A percentile compares a stretch with the other conserved stretches of the same genome.
Conservation (phyloP, 1,140 invertebrate species). For the Grapholita molesta region DNA sequence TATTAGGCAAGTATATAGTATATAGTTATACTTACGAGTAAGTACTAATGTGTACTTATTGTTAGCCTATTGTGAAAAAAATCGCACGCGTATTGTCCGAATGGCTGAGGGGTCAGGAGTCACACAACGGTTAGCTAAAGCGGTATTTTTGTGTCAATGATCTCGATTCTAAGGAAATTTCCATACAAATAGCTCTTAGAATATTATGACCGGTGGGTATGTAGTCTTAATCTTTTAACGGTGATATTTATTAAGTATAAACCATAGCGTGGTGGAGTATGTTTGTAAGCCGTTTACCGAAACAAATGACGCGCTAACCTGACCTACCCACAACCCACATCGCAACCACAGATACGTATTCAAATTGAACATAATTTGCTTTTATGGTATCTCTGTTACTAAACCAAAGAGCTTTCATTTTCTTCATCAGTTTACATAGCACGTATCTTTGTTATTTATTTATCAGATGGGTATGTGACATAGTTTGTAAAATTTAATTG, state of each 20-base stretch:
- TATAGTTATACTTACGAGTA: background rate
- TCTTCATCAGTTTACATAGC: background rate
- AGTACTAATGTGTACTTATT: too few species aligned
- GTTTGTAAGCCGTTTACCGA: background rate
- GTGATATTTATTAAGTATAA: too few species aligned
- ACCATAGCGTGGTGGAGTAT: too few species aligned
- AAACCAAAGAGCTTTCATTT: background rate
- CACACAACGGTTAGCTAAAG: slow-evolving; percentile 42
- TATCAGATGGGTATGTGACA: background rate
- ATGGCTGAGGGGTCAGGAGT: slow-evolving; percentile 36
- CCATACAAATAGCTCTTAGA: background rate
- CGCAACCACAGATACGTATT: background rate
- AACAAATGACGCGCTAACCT: background rate
- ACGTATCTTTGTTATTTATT: background rate
- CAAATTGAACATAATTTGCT: background rate
- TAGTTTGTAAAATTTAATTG: background rate
- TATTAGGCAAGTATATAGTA: background rate
- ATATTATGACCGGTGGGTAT: too few species aligned
- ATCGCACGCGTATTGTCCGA: slow-evolving; percentile 30
- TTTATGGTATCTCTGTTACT: background rate
- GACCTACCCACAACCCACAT: slow-evolving; percentile 8
- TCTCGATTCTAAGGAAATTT: slow-evolving; percentile 38
- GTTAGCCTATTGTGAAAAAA: slow-evolving; percentile 9
- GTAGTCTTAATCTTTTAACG: too few species aligned
- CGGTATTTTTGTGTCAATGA: slow-evolving; percentile 42